Evolutionary conservation across 2,888 invertebrate species (phyloP).

Genomic region (Linyphia triangularis): DNA sequence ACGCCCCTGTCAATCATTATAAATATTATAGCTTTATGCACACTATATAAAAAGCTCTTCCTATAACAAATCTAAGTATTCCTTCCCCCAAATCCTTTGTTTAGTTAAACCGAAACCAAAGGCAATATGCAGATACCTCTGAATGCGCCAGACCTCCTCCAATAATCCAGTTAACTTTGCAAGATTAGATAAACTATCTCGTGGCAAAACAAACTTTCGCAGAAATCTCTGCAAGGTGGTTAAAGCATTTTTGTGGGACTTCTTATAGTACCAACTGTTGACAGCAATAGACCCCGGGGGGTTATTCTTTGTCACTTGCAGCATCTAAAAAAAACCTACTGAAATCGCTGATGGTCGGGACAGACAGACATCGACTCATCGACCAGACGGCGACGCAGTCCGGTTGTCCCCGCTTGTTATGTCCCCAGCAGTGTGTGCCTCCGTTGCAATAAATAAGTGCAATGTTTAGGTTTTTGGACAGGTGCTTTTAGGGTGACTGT

Average conservation of each 20-base stretch:
- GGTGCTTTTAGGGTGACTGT: constrained; percentile 42
- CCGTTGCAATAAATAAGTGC: constrained; percentile 56
- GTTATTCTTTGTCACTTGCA: constrained; percentile 63
- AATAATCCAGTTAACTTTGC: neutral
- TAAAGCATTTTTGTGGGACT: neutral
- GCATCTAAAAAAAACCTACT: constrained; percentile 37
- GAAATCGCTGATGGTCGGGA: constrained; percentile 39
- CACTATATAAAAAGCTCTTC: no score
- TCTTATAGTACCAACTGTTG: constrained; percentile 60
- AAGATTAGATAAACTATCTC: constrained; percentile 4
- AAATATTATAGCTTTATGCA: no score
- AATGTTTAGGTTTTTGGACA: constrained; percentile 50
- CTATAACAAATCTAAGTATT: no score
- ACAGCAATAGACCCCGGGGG: constrained; percentile 52
- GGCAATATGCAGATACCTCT: neutral
- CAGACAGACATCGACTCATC: constrained; percentile 27
- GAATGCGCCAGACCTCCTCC: neutral
- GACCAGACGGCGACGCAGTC: constrained; percentile 65
- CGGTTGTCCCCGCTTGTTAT: constrained; percentile 17
- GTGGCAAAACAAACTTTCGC: constrained; percentile 44
- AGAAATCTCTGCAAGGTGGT: constrained; percentile 8
- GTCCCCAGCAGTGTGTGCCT: constrained; percentile 13
- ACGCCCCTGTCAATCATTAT: no score
- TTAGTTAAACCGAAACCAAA: neutral
- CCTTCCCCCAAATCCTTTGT: no score